phyloP scores from a whole-genome alignment of 2,113 vertebrate genomes.

The Clarias macrocephalus region DNA sequence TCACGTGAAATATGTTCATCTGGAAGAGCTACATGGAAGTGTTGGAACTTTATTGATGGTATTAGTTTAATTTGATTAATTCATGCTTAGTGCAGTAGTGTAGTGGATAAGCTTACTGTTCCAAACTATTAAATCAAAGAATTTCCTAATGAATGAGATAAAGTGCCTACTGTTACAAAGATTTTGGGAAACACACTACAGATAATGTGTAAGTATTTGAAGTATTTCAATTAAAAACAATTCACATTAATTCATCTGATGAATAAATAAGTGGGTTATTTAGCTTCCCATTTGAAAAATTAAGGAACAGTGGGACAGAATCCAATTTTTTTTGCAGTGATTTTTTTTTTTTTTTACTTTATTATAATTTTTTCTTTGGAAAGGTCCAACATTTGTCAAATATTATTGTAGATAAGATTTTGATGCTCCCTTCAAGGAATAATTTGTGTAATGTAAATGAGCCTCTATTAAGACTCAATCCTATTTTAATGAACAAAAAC shows the following conservation, averaged over 20 bases:
- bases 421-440: not conserved
- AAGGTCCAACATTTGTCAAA: not conserved
- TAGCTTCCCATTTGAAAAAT: not conserved
- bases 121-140: not conserved
- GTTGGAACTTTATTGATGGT: not conserved
- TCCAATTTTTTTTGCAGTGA: not conserved
- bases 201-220: constrained; percentile 51
- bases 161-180: not conserved
- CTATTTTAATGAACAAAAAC: not conserved
- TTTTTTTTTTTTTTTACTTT: not conserved
- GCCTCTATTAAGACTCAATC: not conserved
- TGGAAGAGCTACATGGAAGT: not conserved
- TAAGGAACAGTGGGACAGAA: not conserved
- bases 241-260: constrained; percentile 57
- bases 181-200: not conserved
- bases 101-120: not conserved
- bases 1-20: not conserved
- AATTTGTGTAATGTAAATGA: not conserved
- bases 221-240: constrained; percentile 56
- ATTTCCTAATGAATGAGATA: not conserved
- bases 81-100: not conserved
- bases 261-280: constrained; percentile 56
- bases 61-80: not conserved
- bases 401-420: not conserved
- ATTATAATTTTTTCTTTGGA: not conserved